Percentiles rank a stretch among this genome's conserved stretches.
phyloP scores from a whole-genome alignment of 53 echinoderm and acorn worm genomes.

The Hippasteria phrygiana region DNA sequence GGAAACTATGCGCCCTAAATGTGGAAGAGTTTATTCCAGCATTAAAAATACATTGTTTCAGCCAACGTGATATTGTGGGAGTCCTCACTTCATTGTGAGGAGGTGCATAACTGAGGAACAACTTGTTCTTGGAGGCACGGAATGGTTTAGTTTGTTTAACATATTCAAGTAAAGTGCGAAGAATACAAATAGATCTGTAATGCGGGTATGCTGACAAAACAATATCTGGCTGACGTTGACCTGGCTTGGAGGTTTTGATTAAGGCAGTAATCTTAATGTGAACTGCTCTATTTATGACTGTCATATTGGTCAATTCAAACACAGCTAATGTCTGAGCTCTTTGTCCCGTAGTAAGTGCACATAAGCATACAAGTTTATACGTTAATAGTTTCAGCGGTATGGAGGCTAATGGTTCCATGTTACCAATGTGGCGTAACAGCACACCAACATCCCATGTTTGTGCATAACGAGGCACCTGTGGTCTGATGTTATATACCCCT shows the following conservation, averaged over 20 bases:
- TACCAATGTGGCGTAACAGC: not conserved
- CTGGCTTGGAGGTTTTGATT: not conserved
- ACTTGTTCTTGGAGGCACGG: not conserved
- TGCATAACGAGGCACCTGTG: not conserved
- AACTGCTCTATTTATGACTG: too few relatives aligned
- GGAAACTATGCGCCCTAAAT: constrained; percentile 1
- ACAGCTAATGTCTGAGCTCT: not conserved
- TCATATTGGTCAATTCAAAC: not conserved
- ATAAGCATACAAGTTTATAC: not conserved
- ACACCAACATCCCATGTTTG: not conserved
- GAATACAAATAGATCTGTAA: not conserved
- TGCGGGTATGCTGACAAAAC: not conserved
- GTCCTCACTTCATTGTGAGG: not conserved
- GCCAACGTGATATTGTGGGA: constrained; percentile 5
- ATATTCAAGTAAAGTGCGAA: not conserved
- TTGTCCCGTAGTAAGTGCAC: not conserved
- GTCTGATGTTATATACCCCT: not conserved
- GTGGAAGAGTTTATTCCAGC: not conserved
- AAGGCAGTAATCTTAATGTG: too few relatives aligned
- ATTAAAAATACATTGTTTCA: not conserved
- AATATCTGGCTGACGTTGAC: not conserved
- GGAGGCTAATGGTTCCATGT: not conserved
- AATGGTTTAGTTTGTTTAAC: not conserved
- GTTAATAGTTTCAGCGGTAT: not conserved
- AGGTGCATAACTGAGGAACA: constrained; percentile 2